phyloP scores from a whole-genome alignment of 1,140 invertebrate species.

The Papilio machaon region DNA sequence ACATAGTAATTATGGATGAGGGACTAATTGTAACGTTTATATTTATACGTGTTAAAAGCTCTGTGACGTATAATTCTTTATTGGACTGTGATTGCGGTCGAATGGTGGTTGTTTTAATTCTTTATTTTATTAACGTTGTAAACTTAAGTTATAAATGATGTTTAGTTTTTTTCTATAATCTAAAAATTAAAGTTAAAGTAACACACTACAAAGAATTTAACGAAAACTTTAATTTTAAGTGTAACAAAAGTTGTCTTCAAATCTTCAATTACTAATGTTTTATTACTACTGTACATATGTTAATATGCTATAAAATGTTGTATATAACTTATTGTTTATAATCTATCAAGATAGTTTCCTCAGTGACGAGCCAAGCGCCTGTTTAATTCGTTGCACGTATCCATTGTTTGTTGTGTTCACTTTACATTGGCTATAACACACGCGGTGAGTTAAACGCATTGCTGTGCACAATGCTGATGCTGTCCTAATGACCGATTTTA shows the following conservation, averaged over 20 bases:
- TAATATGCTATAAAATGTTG: background rate
- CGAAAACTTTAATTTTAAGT: too few species aligned
- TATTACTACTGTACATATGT: too few species aligned
- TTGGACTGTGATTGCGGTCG: background rate
- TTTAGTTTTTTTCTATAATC: too few species aligned
- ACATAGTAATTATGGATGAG: slow-evolving; percentile 46
- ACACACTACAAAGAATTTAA: too few species aligned
- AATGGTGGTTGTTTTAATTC: background rate
- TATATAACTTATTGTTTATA: background rate
- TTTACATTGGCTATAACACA: slow-evolving; percentile 4
- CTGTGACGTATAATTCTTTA: slow-evolving; percentile 6
- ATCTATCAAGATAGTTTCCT: background rate
- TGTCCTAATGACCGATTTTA: slow-evolving; percentile 35
- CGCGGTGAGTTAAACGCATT: background rate
- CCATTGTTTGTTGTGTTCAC: slow-evolving; percentile 10
- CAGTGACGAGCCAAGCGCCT: slow-evolving; percentile 21
- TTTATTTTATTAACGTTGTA: background rate
- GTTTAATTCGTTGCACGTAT: slow-evolving; percentile 22
- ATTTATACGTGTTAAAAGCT: slow-evolving; percentile 12
- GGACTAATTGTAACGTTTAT: slow-evolving; percentile 5
- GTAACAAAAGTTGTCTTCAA: too few species aligned
- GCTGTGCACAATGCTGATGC: background rate
- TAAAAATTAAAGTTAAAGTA: too few species aligned
- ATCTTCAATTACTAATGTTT: too few species aligned
- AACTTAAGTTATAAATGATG: background rate